A percentile compares a stretch with the other conserved stretches of the same genome.
Conservation (phyloP, 92 coral and sea anemone genomes). For the Actinostola sp. region DNA sequence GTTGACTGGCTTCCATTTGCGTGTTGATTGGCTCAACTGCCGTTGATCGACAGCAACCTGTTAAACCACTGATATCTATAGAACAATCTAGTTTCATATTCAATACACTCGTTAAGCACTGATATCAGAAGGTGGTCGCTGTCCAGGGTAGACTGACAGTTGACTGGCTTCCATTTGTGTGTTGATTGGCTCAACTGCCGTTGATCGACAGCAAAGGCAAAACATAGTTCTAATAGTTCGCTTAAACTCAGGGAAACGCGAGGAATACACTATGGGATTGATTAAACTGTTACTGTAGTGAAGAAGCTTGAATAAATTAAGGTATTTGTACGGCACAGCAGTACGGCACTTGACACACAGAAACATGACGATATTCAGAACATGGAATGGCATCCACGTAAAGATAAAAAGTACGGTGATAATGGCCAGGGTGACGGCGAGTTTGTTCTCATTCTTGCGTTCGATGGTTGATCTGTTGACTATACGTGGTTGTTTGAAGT, state of each 20-base stretch:
- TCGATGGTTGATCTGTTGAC: slow-evolving; percentile 9
- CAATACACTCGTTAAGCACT: background rate
- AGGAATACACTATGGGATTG: slow-evolving; percentile 44
- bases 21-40: no score
- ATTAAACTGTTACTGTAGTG: slow-evolving; percentile 45
- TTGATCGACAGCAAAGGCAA: slow-evolving; percentile 38
- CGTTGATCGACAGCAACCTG: no score
- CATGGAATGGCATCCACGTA: slow-evolving; percentile 46
- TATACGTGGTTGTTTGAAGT: slow-evolving; percentile 12
- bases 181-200: slow-evolving; percentile 21
- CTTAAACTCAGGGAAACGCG: slow-evolving; percentile 40
- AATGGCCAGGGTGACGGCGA: slow-evolving; percentile 37
- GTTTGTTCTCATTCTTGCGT: slow-evolving; percentile 34
- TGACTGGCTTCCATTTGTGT: slow-evolving; percentile 17
- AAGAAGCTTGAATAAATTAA: slow-evolving; percentile 38
- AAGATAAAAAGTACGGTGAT: slow-evolving; percentile 32
- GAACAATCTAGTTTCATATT: no score
- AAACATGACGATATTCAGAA: slow-evolving; percentile 33
- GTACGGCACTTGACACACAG: slow-evolving; percentile 25
- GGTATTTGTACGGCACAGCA: slow-evolving; percentile 8
- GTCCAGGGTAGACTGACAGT: background rate
- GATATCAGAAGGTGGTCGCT: background rate
- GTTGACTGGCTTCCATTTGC: no score
- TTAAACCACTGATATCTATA: no score
- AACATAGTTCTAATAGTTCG: slow-evolving; percentile 25